Base-by-base conservation (phyloP, 2,113 vertebrate genomes). In the Grantiella picta region DNA sequence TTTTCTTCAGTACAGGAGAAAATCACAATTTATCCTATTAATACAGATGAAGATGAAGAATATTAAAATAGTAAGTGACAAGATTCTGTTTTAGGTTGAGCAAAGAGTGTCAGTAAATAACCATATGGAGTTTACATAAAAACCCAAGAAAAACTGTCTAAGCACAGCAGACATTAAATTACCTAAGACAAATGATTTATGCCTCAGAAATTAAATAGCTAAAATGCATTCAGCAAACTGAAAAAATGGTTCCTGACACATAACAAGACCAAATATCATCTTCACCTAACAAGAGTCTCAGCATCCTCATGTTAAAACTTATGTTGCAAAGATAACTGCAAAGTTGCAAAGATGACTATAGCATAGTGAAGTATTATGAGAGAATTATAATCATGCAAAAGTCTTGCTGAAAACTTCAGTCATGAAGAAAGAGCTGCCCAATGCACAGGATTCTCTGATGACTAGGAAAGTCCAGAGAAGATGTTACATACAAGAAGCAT, bases 321-420 rank as follows among this genome's bases (percentile, higher is more conserved):
- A 15, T 23, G 15, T 20, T 84, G 9, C 42, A 66, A 70, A 11
- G 45, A 81, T 5, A n/a, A n/a, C n/a, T n/a, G n/a, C n/a, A n/a
- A n/a, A n/a, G n/a, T n/a, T n/a, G n/a, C n/a, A n/a, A n/a, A n/a
- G n/a, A n/a, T n/a, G n/a, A n/a, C n/a, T 11, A 11, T 11, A 38
- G 54, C 6, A 6, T 6, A 14, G 9, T 38, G 23, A 9, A 40
- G 8, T 6, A 25, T 24, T 1, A 2, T 23, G 23, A 63, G 5
- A 73, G 12, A 90, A 40, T 3, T 71, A 25, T 33, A 68, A 8
- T n/a, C 33, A 35, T 38, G 13, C 20, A 47, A 40, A 59, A 63
- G 14, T 6, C 13, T 71, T 28, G 7, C 8, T 68, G 61, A 85
- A 85, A 93, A 50, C 33, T 68, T 64, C 38, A 81, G 25, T 59